Evolutionary conservation across 2,113 vertebrate genomes (phyloP).

Genomic region (Callocephalon fimbriatum): DNA sequence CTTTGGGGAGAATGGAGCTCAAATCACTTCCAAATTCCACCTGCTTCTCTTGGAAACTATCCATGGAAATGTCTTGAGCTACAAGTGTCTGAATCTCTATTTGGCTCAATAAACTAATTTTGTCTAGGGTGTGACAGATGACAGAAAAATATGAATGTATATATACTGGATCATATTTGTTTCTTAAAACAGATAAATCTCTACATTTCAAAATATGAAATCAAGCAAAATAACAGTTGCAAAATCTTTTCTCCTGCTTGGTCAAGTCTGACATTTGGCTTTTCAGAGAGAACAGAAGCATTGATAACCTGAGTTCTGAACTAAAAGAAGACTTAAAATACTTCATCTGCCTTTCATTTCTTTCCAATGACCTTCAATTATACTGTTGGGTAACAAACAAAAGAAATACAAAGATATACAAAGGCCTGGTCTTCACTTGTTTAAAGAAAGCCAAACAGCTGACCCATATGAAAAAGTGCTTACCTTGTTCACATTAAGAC

Average conservation of each 20-base stretch:
- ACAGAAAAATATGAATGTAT: not conserved
- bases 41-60: not conserved
- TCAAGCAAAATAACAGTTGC: not conserved
- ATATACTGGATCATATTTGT: not conserved
- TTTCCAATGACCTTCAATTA: not conserved
- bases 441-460: slow-evolving; percentile 7
- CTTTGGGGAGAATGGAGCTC: not conserved
- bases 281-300: not conserved
- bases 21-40: not conserved
- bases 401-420: not conserved
- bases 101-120: not conserved
- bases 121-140: not conserved
- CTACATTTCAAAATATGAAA: not conserved
- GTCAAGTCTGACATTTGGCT: not conserved
- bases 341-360: not conserved
- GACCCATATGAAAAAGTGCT: not conserved
- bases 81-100: not conserved
- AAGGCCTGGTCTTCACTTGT: not conserved
- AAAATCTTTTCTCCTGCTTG: not conserved
- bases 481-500: not conserved
- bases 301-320: not conserved
- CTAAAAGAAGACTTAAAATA: not conserved
- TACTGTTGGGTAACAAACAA: not conserved
- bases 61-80: not conserved
- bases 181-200: not conserved